Base-by-base conservation (phyloP, 1,140 invertebrate genomes). In the Tetragnatha versicolor region DNA sequence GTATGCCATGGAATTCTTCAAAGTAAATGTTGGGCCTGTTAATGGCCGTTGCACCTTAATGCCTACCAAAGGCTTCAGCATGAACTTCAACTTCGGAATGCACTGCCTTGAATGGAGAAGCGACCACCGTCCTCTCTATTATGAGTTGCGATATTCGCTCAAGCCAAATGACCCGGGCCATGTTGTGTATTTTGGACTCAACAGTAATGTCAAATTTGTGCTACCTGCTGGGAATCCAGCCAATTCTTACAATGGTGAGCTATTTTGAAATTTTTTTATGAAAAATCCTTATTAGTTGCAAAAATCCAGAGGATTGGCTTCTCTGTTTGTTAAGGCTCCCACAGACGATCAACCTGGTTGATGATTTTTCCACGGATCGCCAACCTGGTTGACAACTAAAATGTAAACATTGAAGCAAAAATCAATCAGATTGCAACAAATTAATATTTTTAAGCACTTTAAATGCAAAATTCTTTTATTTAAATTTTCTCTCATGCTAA, bases 31-130 rank as follows among this genome's bases (percentile, higher is more conserved):
- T 33, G 78, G 78, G 17, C 78, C 78, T 10, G 29, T 39, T 9
- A 79, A 79, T 65, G 78, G 78, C 14, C 68, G 78, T 29, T 79
- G 78, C 22, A 79, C 78, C 3, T 53, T 79, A 35, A 73, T 79
- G 66, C 78, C 78, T 12, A 12, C 31, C 14, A 53, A 53, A 53
- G 78, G 78, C 6, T 47, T 53, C 4, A 69, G 66, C 20, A 12
- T 79, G 0, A 72, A 47, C 14, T 70, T 69, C 22, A 31, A 49
- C 27, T 79, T 79, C 53, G 45, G 53, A 37, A 6, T 79, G 39
- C 78, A 79, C 27, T 79, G 78, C 22, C 29, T 79, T 35, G 78
- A 79, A 72, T 79, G 78, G 78, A 72, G 51, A 45, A 72, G 51
- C 20, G 55, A 72, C 2, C 25, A 79, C 2, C 25, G 17, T 10